phyloP scores from a whole-genome alignment of 2,888 invertebrate species.

The Dendrolimus pini region DNA sequence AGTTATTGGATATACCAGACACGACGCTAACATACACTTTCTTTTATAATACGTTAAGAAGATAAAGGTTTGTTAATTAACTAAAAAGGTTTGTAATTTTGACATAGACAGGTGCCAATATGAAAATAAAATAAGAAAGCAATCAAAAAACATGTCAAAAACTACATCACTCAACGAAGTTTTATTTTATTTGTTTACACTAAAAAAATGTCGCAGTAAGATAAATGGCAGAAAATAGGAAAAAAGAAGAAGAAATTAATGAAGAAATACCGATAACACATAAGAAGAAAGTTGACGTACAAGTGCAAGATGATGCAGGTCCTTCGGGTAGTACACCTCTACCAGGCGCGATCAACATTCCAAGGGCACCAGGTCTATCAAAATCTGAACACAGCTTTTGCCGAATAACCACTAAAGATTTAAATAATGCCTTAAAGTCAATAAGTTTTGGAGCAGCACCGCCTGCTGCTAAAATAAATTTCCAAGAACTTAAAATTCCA shows the following conservation, averaged over 20 bases:
- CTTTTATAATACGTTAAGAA: no score
- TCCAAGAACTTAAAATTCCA: slow-evolving; percentile 45
- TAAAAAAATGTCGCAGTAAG: slow-evolving; percentile 13
- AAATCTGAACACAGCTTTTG: slow-evolving; percentile 64
- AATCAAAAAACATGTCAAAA: no score
- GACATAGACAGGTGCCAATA: no score
- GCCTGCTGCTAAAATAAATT: slow-evolving; percentile 29
- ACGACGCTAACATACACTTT: no score
- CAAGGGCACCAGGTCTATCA: slow-evolving; percentile 42
- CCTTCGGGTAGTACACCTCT: slow-evolving; percentile 42
- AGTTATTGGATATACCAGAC: no score
- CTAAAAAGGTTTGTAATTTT: no score
- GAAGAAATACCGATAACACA: slow-evolving; percentile 29
- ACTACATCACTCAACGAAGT: no score
- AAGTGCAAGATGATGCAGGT: slow-evolving; percentile 45
- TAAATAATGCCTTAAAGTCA: slow-evolving; percentile 52
- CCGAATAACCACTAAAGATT: slow-evolving; percentile 52
- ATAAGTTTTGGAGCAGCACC: slow-evolving; percentile 38
- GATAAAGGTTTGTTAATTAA: no score
- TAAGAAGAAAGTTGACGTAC: slow-evolving; percentile 18
- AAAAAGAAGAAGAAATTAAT: slow-evolving; percentile 19
- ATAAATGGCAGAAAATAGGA: slow-evolving; percentile 31
- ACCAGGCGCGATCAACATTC: slow-evolving; percentile 44
- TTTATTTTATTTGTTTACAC: slow-evolving; percentile 22
- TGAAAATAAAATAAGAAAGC: no score